Evolutionary conservation across 1,140 invertebrate genomes (phyloP).

Genomic region (Ruditapes philippinarum): DNA sequence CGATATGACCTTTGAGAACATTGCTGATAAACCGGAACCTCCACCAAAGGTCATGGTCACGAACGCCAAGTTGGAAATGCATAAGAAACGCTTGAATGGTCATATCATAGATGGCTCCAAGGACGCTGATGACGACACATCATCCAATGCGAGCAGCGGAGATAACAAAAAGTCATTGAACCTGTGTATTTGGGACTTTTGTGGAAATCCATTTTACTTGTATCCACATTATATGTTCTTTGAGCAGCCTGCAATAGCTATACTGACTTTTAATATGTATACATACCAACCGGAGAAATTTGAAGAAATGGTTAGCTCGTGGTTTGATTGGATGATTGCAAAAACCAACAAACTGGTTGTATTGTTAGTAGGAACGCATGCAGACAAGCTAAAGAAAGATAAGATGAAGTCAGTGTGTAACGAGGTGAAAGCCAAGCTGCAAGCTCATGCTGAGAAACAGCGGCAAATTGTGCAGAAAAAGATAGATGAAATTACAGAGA

Average conservation of each 20-base stretch:
- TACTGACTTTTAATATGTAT: constrained; percentile 84
- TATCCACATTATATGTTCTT: constrained; percentile 83
- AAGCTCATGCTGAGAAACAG: constrained; percentile 63
- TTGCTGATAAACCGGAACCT: constrained; percentile 55
- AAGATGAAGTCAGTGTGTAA: constrained; percentile 72
- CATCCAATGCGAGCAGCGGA: neutral
- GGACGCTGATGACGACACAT: neutral
- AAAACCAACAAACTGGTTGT: constrained; percentile 83
- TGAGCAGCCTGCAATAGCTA: constrained; percentile 80
- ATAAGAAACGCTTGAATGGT: neutral
- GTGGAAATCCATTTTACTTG: constrained; percentile 82
- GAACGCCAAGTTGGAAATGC: neutral
- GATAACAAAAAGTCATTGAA: constrained; percentile 68
- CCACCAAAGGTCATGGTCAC: neutral
- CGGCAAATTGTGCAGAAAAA: constrained; percentile 75
- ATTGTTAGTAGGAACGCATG: constrained; percentile 82
- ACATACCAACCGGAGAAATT: constrained; percentile 79
- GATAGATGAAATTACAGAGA: constrained; percentile 79
- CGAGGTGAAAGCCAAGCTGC: constrained; percentile 66
- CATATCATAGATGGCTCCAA: neutral
- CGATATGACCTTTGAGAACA: constrained; percentile 78
- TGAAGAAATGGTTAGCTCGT: constrained; percentile 80
- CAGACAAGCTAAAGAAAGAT: constrained; percentile 75
- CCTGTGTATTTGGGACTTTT: constrained; percentile 84
- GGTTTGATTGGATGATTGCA: constrained; percentile 85